Conservation (phyloP, 1,140 invertebrate genomes). For the Radopholus similis region DNA sequence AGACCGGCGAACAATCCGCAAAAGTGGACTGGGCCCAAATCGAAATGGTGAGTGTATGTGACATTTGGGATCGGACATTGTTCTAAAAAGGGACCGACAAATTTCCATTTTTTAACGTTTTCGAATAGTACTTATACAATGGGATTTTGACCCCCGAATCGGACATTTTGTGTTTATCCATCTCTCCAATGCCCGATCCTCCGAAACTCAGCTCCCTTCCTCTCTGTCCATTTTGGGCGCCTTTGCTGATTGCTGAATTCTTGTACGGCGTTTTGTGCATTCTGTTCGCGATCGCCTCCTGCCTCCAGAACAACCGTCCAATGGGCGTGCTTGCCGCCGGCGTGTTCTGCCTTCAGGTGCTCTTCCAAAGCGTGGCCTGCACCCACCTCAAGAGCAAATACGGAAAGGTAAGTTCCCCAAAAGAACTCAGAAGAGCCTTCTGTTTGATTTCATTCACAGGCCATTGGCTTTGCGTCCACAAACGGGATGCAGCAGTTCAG, state of each 20-base stretch:
- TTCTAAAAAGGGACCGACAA: not conserved
- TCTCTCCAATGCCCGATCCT: not conserved
- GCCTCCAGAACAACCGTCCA: constrained; percentile 12
- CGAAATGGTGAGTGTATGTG: not conserved
- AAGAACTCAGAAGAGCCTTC: no score
- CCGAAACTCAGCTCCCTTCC: not conserved
- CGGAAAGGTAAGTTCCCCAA: constrained; percentile 14
- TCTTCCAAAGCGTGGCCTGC: constrained; percentile 13
- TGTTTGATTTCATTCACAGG: no score
- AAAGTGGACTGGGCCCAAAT: not conserved
- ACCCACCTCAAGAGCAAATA: constrained; percentile 1
- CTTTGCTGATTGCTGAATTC: constrained; percentile 1
- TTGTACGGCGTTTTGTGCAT: constrained; percentile 14
- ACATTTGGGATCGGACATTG: not conserved
- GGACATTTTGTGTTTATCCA: not conserved
- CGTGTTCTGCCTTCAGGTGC: constrained; percentile 12
- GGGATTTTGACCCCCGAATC: not conserved
- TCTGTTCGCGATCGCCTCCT: constrained; percentile 17
- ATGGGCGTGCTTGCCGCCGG: constrained; percentile 15
- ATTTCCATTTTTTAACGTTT: not conserved
- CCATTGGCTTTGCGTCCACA: constrained; percentile 19
- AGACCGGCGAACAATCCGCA: not conserved
- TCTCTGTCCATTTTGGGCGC: constrained; percentile 1
- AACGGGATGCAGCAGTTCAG: constrained; percentile 16
- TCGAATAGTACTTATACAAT: not conserved